A percentile compares a stretch with the other conserved stretches of the same genome.
Evolutionary conservation across 2,797 vertebrate genomes (phyloP).

Genomic region (Lateolabrax maculatus): DNA sequence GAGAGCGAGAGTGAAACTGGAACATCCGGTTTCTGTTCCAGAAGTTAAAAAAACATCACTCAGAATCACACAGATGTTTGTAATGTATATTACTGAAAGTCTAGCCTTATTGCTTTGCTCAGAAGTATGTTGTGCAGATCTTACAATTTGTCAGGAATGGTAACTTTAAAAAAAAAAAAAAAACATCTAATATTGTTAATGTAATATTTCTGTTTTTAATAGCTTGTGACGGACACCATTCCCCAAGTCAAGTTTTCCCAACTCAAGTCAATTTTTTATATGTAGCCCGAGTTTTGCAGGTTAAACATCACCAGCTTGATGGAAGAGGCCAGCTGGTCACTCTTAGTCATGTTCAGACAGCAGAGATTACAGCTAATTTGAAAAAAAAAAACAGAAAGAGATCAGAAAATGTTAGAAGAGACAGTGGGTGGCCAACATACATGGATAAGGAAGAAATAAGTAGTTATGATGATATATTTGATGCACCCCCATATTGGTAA

Average conservation of each 20-base stretch:
- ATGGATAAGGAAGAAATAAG: background rate
- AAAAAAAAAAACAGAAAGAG: background rate
- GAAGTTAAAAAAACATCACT: background rate
- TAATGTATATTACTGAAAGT: background rate
- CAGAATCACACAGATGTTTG: background rate
- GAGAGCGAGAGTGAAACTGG: too few species aligned
- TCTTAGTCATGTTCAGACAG: background rate
- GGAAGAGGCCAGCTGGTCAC: background rate
- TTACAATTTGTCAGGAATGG: background rate
- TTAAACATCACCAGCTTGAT: background rate
- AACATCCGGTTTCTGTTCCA: background rate
- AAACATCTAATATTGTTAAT: background rate
- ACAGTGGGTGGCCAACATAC: too few species aligned
- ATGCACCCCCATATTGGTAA: too few species aligned
- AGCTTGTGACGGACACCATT: background rate
- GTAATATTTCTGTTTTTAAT: background rate
- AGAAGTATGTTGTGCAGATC: background rate
- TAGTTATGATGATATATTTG: too few species aligned
- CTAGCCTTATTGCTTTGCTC: background rate
- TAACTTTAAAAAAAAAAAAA: background rate
- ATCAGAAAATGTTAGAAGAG: too few species aligned
- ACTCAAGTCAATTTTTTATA: background rate
- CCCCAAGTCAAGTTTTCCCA: too few species aligned
- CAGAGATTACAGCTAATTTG: background rate
- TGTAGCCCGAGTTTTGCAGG: background rate